Percentiles rank a stretch among this genome's conserved stretches.
These are phyloP conservation scores for Eleginops maclovinus DNA, from an alignment of 2,113 vertebrate genomes.

Conservation along the genomic window DNA sequence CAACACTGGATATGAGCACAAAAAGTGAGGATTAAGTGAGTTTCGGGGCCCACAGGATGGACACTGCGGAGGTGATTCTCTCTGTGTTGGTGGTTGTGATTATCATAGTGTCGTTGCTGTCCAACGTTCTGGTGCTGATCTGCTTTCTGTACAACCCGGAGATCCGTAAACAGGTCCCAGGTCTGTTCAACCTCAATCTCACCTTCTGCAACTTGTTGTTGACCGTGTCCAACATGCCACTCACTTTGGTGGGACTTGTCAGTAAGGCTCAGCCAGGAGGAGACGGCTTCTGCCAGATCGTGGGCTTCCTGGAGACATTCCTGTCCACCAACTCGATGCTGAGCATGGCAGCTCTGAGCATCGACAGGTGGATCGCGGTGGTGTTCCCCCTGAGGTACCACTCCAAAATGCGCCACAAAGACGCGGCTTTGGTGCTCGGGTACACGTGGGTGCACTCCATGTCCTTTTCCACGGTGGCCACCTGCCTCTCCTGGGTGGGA, in stretches of 20 bases:
- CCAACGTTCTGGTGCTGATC: slow-evolving; percentile 97
- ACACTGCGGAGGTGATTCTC: slow-evolving; percentile 90
- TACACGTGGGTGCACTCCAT: slow-evolving; percentile 96
- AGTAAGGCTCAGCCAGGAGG: slow-evolving; percentile 88
- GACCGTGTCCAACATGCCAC: slow-evolving; percentile 95
- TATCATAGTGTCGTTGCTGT: slow-evolving; percentile 94
- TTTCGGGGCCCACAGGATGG: slow-evolving; percentile 86
- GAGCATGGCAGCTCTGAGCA: slow-evolving; percentile 98
- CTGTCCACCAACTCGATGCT: slow-evolving; percentile 96
- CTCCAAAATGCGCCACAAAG: slow-evolving; percentile 94
- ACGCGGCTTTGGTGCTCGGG: slow-evolving; percentile 91
- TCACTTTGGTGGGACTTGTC: slow-evolving; percentile 93
- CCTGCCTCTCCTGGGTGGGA: slow-evolving; percentile 94
- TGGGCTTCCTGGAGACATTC: slow-evolving; percentile 97
- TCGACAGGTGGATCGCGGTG: slow-evolving; percentile 98
- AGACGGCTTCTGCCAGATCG: slow-evolving; percentile 88
- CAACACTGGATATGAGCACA: slow-evolving; percentile 62
- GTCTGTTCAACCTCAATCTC: slow-evolving; percentile 97
- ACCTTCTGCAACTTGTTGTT: slow-evolving; percentile 98
- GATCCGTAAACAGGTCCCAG: slow-evolving; percentile 95
- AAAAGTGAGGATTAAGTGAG: slow-evolving; percentile 72
- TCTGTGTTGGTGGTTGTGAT: slow-evolving; percentile 89
- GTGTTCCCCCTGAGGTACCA: slow-evolving; percentile 96
- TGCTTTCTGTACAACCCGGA: slow-evolving; percentile 94
- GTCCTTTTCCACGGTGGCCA: slow-evolving; percentile 91